phyloP scores from a whole-genome alignment of 2,113 vertebrate species.

The Sapajus apella region DNA sequence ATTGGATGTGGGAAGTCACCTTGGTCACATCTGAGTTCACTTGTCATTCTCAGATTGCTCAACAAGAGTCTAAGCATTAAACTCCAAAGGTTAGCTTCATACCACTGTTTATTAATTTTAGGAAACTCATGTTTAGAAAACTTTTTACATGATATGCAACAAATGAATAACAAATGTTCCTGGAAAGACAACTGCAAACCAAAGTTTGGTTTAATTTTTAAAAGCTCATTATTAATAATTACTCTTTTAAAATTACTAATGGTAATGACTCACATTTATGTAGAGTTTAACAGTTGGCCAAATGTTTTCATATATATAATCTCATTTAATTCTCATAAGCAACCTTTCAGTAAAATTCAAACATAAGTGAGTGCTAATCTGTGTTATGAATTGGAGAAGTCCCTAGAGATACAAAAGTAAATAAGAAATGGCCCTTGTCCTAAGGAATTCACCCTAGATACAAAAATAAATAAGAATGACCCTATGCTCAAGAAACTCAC shows the following conservation, averaged over 20 bases:
- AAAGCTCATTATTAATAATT: neutral
- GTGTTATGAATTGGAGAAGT: neutral
- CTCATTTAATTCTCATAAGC: neutral
- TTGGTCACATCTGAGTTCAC: neutral
- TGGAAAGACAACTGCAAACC: neutral
- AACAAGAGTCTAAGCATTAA: neutral
- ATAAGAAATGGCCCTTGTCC: neutral
- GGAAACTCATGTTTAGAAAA: neutral
- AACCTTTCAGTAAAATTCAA: slow-evolving; percentile 30
- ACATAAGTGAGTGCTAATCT: neutral
- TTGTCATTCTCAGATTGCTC: slow-evolving; percentile 3
- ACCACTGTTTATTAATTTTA: neutral
- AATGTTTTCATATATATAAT: slow-evolving; percentile 15
- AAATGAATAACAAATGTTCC: slow-evolving; percentile 11
- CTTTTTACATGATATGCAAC: neutral
- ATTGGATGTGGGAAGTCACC: neutral
- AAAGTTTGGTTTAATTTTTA: neutral
- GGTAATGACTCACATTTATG: neutral
- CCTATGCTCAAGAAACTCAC: neutral
- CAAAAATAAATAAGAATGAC: neutral
- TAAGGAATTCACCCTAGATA: neutral
- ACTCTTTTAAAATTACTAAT: neutral
- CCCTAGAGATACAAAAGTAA: neutral
- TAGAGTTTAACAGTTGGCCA: neutral
- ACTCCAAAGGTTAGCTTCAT: neutral